Evolutionary conservation across 1,140 invertebrate genomes (phyloP), one percentile per base, ranked within the genome.

Genomic region (Oscheius sp.): DNA sequence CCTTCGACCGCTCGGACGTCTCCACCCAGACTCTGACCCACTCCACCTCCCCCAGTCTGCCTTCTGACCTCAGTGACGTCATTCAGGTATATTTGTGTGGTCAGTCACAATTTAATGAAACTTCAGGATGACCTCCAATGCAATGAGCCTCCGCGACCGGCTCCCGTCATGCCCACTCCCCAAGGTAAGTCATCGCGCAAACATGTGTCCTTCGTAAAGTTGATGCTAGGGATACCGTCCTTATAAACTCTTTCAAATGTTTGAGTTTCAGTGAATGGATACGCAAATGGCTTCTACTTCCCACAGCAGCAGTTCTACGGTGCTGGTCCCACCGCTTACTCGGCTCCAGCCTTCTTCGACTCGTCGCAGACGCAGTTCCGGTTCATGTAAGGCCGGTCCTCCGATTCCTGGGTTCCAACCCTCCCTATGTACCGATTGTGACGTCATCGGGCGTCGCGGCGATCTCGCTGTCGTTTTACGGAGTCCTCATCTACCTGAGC

Each of bases 341-440:
- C 49, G 49, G 49, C 49, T 7, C 49, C 49, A 26, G 49, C 49
- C 49, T 55, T 55, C 49, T 55, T 55, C 23, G 49, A 55, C 49
- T 55, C 49, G 7, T 20, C 49, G 15, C 49, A 55, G 49, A 7
- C 49, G 23, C 49, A 55, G 49, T 55, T 55, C 23, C 49, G 49
- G 7, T 55, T 55, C 23, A 55, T 55, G 49, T 55, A 23, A 55
- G 7, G n/a, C 7, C 38, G 38, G n/a, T n/a, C n/a, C n/a, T n/a
- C n/a, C n/a, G n/a, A n/a, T n/a, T n/a, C n/a, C n/a, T n/a, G n/a
- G n/a, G n/a, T n/a, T n/a, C 38, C 38, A 7, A 7, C 49, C 7
- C 28, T 26, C 49, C 23, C 7, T 55, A 55, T 55, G 49, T 55
- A 55, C 49, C 49, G 23, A 55, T 55, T 55, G n/a, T n/a, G n/a